A percentile compares a stretch with the other conserved stretches of the same genome.
These are phyloP conservation scores for Podilymbus podiceps DNA, from an alignment of 2,113 vertebrate species.

Conservation along the genomic window DNA sequence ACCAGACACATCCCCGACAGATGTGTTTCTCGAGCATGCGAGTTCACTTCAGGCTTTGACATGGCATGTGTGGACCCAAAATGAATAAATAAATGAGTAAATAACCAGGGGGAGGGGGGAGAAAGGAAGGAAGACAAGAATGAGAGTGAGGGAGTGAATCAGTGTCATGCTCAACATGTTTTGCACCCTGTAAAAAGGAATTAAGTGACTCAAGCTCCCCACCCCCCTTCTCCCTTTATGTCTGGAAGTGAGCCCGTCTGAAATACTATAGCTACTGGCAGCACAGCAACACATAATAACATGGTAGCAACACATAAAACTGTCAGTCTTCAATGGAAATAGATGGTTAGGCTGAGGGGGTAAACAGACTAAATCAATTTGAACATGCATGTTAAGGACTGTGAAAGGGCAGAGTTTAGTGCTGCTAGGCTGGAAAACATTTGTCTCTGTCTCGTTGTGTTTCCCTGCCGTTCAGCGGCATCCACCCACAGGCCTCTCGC, in stretches of 20 bases:
- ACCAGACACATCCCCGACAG: slow-evolving; percentile 73
- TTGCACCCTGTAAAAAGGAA: slow-evolving; percentile 77
- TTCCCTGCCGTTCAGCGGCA: slow-evolving; percentile 76
- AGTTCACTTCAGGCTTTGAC: slow-evolving; percentile 64
- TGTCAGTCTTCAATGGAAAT: slow-evolving; percentile 83
- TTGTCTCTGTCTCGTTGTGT: slow-evolving; percentile 85
- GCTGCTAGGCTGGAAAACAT: slow-evolving; percentile 78
- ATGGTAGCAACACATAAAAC: slow-evolving; percentile 86
- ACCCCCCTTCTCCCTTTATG: slow-evolving; percentile 64
- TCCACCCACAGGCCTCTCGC: slow-evolving; percentile 78
- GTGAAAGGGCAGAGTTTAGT: slow-evolving; percentile 75
- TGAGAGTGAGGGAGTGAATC: slow-evolving; percentile 53
- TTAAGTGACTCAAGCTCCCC: slow-evolving; percentile 35
- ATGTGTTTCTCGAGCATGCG: slow-evolving; percentile 60
- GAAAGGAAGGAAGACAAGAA: slow-evolving; percentile 47
- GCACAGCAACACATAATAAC: slow-evolving; percentile 84
- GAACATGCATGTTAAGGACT: slow-evolving; percentile 80
- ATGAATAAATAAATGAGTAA: slow-evolving; percentile 2
- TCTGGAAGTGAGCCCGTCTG: slow-evolving; percentile 81
- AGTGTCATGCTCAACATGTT: slow-evolving; percentile 67
- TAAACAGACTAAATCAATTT: slow-evolving; percentile 86
- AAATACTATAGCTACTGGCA: slow-evolving; percentile 83
- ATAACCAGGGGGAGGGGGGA: not conserved
- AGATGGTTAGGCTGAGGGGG: slow-evolving; percentile 79
- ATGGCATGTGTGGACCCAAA: slow-evolving; percentile 46